These are phyloP conservation scores for Eupithecia tripunctaria DNA, from an alignment of 2,888 invertebrate species.

Conservation along the genomic window DNA sequence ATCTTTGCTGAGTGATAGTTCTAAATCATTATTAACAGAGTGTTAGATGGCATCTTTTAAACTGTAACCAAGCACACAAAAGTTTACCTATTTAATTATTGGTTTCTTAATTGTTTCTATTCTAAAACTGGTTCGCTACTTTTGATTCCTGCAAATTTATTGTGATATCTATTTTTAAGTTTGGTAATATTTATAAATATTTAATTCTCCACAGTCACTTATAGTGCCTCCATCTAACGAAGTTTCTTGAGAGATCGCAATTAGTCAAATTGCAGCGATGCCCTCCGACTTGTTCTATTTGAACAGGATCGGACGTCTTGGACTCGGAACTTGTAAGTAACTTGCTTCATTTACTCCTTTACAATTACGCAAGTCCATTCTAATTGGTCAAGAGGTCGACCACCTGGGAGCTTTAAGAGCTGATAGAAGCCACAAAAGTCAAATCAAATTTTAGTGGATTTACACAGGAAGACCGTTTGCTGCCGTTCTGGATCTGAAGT, in stretches of 20 bases:
- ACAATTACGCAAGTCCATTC: conserved; percentile 24
- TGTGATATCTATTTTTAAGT: no score
- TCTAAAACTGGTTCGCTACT: not conserved
- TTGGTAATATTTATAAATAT: not conserved
- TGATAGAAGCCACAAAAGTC: not conserved
- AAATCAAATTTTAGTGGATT: not conserved
- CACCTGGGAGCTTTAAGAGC: conserved; percentile 17
- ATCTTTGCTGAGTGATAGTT: no score
- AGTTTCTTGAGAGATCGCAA: conserved; percentile 41
- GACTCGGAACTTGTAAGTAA: conserved; percentile 22
- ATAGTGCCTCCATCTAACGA: conserved; percentile 18
- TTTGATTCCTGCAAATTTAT: not conserved
- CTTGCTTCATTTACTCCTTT: conserved; percentile 28
- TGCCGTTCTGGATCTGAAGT: no score
- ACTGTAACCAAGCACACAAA: not conserved
- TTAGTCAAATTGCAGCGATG: conserved; percentile 43
- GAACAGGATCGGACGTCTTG: conserved; percentile 34
- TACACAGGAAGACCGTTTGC: no score
- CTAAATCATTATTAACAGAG: no score
- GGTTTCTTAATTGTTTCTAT: not conserved
- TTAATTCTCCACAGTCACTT: not conserved
- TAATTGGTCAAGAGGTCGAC: conserved; percentile 16
- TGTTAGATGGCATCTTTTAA: no score
- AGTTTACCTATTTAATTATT: not conserved
- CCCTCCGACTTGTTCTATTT: conserved; percentile 33